Conservation (phyloP, 2,888 invertebrate genomes). For the Tanytarsus gracilentus region DNA sequence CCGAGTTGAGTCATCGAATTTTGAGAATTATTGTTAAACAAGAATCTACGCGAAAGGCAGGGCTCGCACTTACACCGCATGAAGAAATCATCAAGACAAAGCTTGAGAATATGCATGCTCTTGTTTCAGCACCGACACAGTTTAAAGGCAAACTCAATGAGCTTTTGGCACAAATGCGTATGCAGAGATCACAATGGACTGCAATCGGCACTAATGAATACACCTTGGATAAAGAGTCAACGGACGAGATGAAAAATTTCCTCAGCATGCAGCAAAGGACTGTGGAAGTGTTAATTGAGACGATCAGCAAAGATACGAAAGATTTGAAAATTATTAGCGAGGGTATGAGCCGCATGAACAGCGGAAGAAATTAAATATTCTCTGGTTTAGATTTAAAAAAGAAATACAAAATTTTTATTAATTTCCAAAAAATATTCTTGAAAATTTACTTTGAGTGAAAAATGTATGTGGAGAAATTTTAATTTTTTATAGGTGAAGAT, state of each 20-base stretch:
- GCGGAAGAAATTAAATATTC: constrained; percentile 42
- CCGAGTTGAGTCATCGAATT: constrained; percentile 74
- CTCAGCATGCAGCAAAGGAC: constrained; percentile 81
- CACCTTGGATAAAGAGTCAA: constrained; percentile 64
- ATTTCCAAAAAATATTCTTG: not conserved
- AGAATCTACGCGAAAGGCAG: constrained; percentile 80
- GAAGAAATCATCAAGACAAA: constrained; percentile 84
- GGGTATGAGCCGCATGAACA: constrained; percentile 49
- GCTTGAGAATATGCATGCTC: constrained; percentile 75
- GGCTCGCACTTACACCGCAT: constrained; percentile 76
- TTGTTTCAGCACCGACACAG: constrained; percentile 84
- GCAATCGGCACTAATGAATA: constrained; percentile 59
- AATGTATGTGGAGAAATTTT: too few relatives aligned
- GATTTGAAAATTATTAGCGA: constrained; percentile 70
- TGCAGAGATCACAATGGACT: constrained; percentile 54
- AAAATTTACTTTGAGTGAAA: too few relatives aligned
- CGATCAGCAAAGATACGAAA: constrained; percentile 69
- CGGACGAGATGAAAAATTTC: constrained; percentile 67
- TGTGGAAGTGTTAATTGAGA: constrained; percentile 74
- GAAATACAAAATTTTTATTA: constrained; percentile 30
- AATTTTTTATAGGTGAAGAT: too few relatives aligned
- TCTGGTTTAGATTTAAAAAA: too few relatives aligned
- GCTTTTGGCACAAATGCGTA: constrained; percentile 74
- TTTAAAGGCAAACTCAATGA: constrained; percentile 89
- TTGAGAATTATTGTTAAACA: constrained; percentile 74